These are phyloP conservation scores for Strigops habroptila DNA, from an alignment of 2,113 vertebrate species.

Conservation along the genomic window DNA sequence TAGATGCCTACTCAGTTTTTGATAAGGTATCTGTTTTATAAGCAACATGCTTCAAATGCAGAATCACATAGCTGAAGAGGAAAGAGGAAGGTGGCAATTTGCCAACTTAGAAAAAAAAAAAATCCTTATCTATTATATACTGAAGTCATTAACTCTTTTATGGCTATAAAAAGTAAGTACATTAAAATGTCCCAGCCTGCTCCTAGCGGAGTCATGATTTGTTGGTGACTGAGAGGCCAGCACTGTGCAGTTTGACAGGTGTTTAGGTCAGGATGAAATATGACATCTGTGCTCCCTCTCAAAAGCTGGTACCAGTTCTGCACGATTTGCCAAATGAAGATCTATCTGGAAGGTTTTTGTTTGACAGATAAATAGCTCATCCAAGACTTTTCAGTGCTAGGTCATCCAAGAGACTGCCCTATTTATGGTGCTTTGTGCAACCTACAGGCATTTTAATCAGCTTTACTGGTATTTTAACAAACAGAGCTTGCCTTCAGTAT, in stretches of 20 bases:
- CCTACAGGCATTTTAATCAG: constrained; percentile 3
- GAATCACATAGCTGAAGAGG: background rate
- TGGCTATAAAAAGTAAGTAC: constrained; percentile 2
- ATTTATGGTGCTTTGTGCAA: background rate
- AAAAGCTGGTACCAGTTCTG: constrained; percentile 7
- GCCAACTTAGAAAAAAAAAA: background rate
- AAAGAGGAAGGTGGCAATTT: background rate
- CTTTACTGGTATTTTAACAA: background rate
- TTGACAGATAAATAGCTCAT: background rate
- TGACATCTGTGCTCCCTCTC: background rate
- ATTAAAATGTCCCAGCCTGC: background rate
- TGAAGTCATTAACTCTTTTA: constrained; percentile 27
- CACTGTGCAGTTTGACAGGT: background rate
- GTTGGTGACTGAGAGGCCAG: constrained; percentile 1
- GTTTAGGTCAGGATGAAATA: constrained; percentile 38
- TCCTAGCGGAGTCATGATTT: background rate
- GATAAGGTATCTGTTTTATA: background rate
- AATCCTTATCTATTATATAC: background rate
- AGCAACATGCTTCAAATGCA: background rate
- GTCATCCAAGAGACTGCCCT: background rate
- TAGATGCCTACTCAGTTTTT: background rate
- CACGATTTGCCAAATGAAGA: constrained; percentile 7
- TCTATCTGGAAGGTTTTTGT: background rate
- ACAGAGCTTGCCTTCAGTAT: background rate
- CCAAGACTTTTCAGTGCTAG: background rate